Evolutionary conservation across 2,797 vertebrate species (phyloP).

Genomic region (Gallirallus australis): DNA sequence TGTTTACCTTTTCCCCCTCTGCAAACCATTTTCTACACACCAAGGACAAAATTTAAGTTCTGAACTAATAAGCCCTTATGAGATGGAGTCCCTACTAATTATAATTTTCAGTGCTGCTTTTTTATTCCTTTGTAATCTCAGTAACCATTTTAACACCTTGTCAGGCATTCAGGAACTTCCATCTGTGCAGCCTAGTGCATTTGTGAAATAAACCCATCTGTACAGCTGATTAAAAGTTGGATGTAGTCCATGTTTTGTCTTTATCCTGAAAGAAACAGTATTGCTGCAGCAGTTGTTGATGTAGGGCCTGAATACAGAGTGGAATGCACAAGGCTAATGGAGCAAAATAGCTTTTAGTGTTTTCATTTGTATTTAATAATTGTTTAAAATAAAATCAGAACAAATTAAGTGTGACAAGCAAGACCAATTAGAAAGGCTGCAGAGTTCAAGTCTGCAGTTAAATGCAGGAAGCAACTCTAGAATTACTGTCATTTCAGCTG

Average conservation of each 20-base stretch:
- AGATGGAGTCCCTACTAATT: slow-evolving; percentile 75
- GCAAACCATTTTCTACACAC: slow-evolving; percentile 54
- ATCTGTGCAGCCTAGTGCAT: slow-evolving; percentile 81
- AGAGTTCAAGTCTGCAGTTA: slow-evolving; percentile 37
- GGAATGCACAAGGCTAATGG: slow-evolving; percentile 60
- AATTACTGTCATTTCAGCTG: slow-evolving; percentile 42
- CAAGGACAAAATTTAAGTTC: slow-evolving; percentile 76
- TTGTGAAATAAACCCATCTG: slow-evolving; percentile 88
- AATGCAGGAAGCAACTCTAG: background rate
- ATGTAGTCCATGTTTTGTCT: slow-evolving; percentile 80
- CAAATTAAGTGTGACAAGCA: slow-evolving; percentile 66
- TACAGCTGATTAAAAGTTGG: slow-evolving; percentile 86
- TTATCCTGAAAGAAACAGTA: slow-evolving; percentile 77
- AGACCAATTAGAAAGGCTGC: slow-evolving; percentile 61
- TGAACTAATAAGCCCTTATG: slow-evolving; percentile 77
- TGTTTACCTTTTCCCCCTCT: background rate
- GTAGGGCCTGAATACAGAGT: slow-evolving; percentile 51
- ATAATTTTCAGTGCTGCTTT: slow-evolving; percentile 77
- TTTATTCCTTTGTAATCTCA: slow-evolving; percentile 82
- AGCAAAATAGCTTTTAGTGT: slow-evolving; percentile 69
- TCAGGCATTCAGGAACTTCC: slow-evolving; percentile 83
- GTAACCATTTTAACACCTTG: slow-evolving; percentile 86
- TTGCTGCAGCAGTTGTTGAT: slow-evolving; percentile 73
- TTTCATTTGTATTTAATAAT: slow-evolving; percentile 74
- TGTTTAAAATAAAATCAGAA: slow-evolving; percentile 73